Base-by-base conservation (phyloP, 2,888 invertebrate genomes). In the Mesochorus sp. region DNA sequence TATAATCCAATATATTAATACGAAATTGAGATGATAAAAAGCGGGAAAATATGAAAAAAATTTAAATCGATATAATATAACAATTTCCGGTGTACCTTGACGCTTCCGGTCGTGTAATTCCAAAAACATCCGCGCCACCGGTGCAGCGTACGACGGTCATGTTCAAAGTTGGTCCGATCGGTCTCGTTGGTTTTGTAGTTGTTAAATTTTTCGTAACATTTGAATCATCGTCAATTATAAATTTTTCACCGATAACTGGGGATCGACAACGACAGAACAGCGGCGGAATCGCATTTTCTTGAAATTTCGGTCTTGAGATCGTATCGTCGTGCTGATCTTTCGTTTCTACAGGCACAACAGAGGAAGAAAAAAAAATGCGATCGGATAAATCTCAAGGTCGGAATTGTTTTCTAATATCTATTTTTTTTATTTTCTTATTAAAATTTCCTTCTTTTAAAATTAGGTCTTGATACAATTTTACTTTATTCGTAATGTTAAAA, bases 51-150 rank as follows among this genome's bases (percentile, higher is more conserved):
- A n/a, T n/a, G n/a, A n/a, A n/a, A n/a, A n/a, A n/a, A n/a, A n/a
- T n/a, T n/a, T n/a, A n/a, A n/a, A n/a, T n/a, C n/a, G n/a, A n/a
- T n/a, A n/a, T n/a, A n/a, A n/a, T n/a, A n/a, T n/a, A n/a, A n/a
- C n/a, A n/a, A n/a, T 21, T 14, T 6, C 6, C n/a, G n/a, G n/a
- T 31, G 55, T 39, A 57, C 39, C 70, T 26, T 19, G 28, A 12
- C 28, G 37, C 17, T 62, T 31, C 31, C 5, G 26, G 10, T 8
- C n/a, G 34, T 6, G 37, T 26, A 47, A 44, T 21, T 12, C 53
- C 12, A 12, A n/a, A 49, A 57, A 28, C 3, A 37, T 62, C 61
- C 12, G 55, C 47, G 5, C 55, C 61, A 10, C 68, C 70, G 10
- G 62, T 34, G 28, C 75, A 70, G 26, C 47, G 44, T 6, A 8